These are phyloP conservation scores for Protodeltote pygarga DNA, from an alignment of 2,888 invertebrate genomes.

Conservation along the genomic window DNA sequence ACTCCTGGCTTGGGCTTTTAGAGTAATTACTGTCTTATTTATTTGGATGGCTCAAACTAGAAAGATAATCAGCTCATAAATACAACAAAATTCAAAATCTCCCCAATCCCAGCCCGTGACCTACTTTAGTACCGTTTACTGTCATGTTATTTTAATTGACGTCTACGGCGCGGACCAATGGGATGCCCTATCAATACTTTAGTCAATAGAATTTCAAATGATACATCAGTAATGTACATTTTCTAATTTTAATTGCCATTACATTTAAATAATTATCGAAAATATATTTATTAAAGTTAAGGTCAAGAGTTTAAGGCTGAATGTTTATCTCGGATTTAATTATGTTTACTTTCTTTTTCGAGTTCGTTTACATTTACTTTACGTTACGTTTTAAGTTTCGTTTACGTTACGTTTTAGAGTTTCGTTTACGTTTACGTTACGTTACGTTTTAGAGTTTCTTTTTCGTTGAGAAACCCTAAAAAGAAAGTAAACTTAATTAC, in stretches of 20 bases:
- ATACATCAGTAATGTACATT: constrained; percentile 22
- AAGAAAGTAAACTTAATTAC: too few species aligned
- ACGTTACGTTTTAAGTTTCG: too few species aligned
- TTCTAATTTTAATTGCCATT: constrained; percentile 34
- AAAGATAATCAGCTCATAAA: constrained; percentile 28
- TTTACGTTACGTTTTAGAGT: too few species aligned
- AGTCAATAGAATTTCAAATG: constrained; percentile 15
- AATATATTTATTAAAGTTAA: not conserved
- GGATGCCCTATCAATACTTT: constrained; percentile 16
- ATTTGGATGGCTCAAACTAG: constrained; percentile 15
- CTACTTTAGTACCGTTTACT: constrained; percentile 44
- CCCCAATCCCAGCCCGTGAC: constrained; percentile 41
- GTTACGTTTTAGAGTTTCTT: too few species aligned
- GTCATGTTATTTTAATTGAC: constrained; percentile 45
- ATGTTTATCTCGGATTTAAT: constrained; percentile 9
- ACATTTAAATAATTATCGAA: constrained; percentile 30
- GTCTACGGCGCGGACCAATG: constrained; percentile 24
- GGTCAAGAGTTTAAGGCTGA: not conserved
- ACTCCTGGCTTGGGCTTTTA: not conserved
- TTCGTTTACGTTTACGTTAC: too few species aligned
- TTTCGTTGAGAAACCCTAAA: too few species aligned
- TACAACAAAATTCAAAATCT: constrained; percentile 33
- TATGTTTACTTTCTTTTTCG: constrained; percentile 5
- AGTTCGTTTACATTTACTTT: too few species aligned
- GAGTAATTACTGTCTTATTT: constrained; percentile 25